Base-by-base conservation (phyloP, 35 echinoderm and acorn worm genomes). In the Eucidaris tribuloides region DNA sequence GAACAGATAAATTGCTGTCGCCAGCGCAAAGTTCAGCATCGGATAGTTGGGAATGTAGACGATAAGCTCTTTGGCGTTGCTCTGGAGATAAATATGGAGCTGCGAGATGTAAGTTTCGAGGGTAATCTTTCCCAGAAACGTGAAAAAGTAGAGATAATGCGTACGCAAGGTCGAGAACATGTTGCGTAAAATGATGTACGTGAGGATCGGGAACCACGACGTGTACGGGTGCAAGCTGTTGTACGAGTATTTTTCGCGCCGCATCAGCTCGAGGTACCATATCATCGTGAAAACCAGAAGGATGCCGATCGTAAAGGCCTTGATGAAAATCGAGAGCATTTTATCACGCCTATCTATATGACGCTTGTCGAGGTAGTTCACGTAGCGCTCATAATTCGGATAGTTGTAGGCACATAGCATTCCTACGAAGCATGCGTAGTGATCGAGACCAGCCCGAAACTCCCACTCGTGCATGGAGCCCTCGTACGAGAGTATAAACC, bases 371-470 rank as follows among this genome's bases (percentile, higher is more conserved):
- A 92, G 54, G 46, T 86, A 92, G 31, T 92, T 92, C 78, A 92
- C 87, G 9, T 81, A 79, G 0, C 78, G 45, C 54, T 92, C 90
- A 30, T 77, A 92, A 74, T 87, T 19, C 11, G 90, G 90, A 34
- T 92, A 92, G 58, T 92, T 87, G 45, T 92, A 92, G 5, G 90
- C 90, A 32, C 81, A 92, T 3, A 92, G 36, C 90, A 92, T 92
- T 34, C 90, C 90, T 24, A 92, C 62, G 7, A 92, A 65, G 23
- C 77, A 45, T 0, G 90, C 90, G 32, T 92, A 92, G 39, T 92
- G 90, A 66, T 92, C 90, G 27, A 92, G 43, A 7, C 84, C 84
- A 1, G 84, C 90, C 15, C 90, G 33, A 38, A 87, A 92, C 42
- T 82, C 34, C 90, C 90, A 92, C 28, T 92, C 90, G n/a, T 92